phyloP scores from a whole-genome alignment of 2,888 invertebrate genomes.

The Ceramica pisi region DNA sequence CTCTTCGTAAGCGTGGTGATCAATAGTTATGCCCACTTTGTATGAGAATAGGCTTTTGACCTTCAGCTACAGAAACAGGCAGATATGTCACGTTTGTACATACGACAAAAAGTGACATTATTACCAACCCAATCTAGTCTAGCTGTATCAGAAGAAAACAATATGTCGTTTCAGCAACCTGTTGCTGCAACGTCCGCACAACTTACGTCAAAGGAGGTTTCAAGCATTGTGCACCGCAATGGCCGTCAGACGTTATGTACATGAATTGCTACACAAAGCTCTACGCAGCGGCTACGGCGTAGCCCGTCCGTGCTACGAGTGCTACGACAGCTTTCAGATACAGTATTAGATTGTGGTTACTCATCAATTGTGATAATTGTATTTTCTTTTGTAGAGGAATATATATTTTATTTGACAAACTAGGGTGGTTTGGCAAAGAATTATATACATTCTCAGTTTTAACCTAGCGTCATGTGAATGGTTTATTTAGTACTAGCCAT shows the following conservation, averaged over 20 bases:
- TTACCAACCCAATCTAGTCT: not conserved
- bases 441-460: no score
- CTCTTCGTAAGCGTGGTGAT: not conserved
- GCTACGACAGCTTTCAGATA: slow-evolving; percentile 28
- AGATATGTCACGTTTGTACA: not conserved
- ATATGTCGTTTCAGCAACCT: slow-evolving; percentile 11
- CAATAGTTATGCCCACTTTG: not conserved
- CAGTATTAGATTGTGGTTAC: not conserved
- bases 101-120: no score
- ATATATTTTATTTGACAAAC: no score
- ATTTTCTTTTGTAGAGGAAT: not conserved
- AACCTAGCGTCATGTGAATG: no score
- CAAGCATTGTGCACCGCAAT: slow-evolving; percentile 21
- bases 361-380: not conserved
- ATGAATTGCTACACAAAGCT: slow-evolving; percentile 26
- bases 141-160: slow-evolving; percentile 1
- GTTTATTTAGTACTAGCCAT: no score
- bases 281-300: slow-evolving; percentile 46
- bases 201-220: slow-evolving; percentile 23
- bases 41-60: not conserved
- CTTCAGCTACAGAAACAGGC: not conserved
- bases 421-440: no score
- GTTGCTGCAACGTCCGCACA: slow-evolving; percentile 10
- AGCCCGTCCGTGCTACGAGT: slow-evolving; percentile 28
- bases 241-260: slow-evolving; percentile 13